Evolutionary conservation across 2,888 invertebrate genomes (phyloP).

Genomic region (Parnassius mnemosyne): DNA sequence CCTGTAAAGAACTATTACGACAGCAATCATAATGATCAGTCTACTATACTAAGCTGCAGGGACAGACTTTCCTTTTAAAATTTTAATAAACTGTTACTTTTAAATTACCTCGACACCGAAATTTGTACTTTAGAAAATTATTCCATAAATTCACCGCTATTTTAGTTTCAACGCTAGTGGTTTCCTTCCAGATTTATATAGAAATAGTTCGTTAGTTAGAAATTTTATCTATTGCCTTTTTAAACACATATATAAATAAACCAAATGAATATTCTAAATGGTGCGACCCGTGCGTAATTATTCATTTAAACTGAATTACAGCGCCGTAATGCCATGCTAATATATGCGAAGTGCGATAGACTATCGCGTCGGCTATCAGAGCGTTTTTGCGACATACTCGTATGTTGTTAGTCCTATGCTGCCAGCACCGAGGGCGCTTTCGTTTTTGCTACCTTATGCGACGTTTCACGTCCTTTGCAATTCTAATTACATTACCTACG

Average conservation of each 20-base stretch:
- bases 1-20: too few species aligned
- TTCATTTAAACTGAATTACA: constrained; percentile 40
- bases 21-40: too few species aligned
- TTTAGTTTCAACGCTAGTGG: too few species aligned
- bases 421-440: constrained; percentile 11
- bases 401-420: constrained; percentile 10
- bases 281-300: constrained; percentile 35
- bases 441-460: constrained; percentile 22
- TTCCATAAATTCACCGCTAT: too few species aligned
- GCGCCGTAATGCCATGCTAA: constrained; percentile 24
- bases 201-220: too few species aligned
- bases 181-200: too few species aligned
- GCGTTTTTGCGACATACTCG: constrained; percentile 26
- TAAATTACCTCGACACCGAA: too few species aligned
- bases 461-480: constrained; percentile 23
- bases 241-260: neutral
- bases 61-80: too few species aligned
- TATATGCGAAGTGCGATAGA: constrained; percentile 30
- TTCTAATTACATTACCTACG: constrained; percentile 24
- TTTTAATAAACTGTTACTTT: too few species aligned
- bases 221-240: neutral
- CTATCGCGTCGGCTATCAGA: constrained; percentile 21
- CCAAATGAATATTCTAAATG: constrained; percentile 37
- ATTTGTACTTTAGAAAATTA: too few species aligned
- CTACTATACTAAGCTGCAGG: too few species aligned